Evolutionary conservation across 2,888 invertebrate species (phyloP).

Genomic region (Pollenia angustigena): DNA sequence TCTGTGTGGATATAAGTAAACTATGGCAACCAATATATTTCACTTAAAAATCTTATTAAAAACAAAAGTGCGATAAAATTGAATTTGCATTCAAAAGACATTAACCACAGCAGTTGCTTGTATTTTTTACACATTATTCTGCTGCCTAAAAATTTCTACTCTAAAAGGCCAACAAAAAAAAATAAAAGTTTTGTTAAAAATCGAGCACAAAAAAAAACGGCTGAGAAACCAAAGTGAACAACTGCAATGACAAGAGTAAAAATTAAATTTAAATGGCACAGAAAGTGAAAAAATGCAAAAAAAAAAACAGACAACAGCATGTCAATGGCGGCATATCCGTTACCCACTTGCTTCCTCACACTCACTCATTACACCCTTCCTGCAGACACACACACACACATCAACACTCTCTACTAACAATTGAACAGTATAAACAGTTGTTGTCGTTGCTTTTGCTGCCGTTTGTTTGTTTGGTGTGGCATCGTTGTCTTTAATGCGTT

Average conservation of each 20-base stretch:
- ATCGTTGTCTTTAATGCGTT: constrained; percentile 75
- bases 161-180: constrained; percentile 15
- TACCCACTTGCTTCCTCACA: constrained; percentile 34
- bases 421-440: constrained; percentile 43
- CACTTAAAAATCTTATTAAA: constrained; percentile 79
- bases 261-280: constrained; percentile 77
- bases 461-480: constrained; percentile 32
- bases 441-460: constrained; percentile 16
- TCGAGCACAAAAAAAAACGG: constrained; percentile 46
- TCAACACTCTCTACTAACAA: constrained; percentile 4
- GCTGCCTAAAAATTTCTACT: constrained; percentile 63
- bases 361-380: constrained; percentile 41
- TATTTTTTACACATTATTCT: constrained; percentile 60
- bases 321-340: constrained; percentile 72
- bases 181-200: constrained; percentile 53
- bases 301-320: constrained; percentile 71
- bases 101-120: constrained; percentile 83
- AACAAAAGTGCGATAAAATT: constrained; percentile 82
- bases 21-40: constrained; percentile 65
- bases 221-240: constrained; percentile 51
- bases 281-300: constrained; percentile 78
- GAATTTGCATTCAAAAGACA: constrained; percentile 82
- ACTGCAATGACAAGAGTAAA: constrained; percentile 76
- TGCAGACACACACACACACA: constrained; percentile 15
- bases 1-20: constrained; percentile 21